These are phyloP conservation scores for Megastigmus dorsalis DNA, from an alignment of 2,888 invertebrate genomes.

Conservation along the genomic window DNA sequence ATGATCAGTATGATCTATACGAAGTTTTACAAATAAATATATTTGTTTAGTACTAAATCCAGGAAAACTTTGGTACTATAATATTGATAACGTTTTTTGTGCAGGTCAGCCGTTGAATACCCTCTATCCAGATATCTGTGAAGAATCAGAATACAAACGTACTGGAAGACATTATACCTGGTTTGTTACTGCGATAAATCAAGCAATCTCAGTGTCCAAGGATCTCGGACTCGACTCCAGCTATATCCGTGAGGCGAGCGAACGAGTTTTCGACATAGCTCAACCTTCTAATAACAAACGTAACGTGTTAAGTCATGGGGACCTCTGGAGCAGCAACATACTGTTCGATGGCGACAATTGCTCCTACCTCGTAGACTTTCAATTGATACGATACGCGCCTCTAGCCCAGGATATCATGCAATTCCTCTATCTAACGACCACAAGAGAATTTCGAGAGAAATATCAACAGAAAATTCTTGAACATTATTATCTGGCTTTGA, in stretches of 20 bases:
- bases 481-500: constrained; percentile 36
- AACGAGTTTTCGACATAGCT: constrained; percentile 55
- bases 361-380: constrained; percentile 41
- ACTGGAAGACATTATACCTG: constrained; percentile 58
- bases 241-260: constrained; percentile 55
- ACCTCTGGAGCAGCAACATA: constrained; percentile 47
- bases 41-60: too few relatives aligned
- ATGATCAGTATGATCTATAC: too few relatives aligned
- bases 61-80: too few relatives aligned
- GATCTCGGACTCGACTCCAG: constrained; percentile 48
- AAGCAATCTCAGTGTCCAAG: constrained; percentile 59
- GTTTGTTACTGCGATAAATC: constrained; percentile 56
- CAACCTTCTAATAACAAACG: constrained; percentile 68
- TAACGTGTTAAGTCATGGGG: constrained; percentile 61
- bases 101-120: constrained; percentile 56
- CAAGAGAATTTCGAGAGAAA: constrained; percentile 17
- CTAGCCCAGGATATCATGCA: constrained; percentile 44
- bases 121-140: constrained; percentile 61
- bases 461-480: constrained; percentile 18
- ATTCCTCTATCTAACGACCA: constrained; percentile 28
- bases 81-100: too few relatives aligned
- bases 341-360: constrained; percentile 18
- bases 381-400: constrained; percentile 41
- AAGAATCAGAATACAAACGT: constrained; percentile 59
- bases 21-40: too few relatives aligned